phyloP scores from a whole-genome alignment of 30 jellyfish, hydroid and myxozoan genomes.

The Pseudorhiza aurosa region DNA sequence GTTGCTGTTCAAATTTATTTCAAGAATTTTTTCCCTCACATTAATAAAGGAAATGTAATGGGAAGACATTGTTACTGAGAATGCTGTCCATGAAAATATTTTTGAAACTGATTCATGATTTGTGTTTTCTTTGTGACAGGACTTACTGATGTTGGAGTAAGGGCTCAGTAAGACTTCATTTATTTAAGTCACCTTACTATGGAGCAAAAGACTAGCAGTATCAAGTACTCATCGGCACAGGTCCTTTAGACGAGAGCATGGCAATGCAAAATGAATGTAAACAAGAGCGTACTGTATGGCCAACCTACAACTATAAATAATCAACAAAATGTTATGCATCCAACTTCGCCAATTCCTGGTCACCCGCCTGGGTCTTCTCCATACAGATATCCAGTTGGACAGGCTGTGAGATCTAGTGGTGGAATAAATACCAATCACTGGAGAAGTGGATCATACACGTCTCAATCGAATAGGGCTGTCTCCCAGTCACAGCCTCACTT shows the following conservation, averaged over 20 bases:
- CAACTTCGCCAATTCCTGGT: slow-evolving; percentile 66
- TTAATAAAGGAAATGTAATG: no score
- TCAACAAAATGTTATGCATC: slow-evolving; percentile 75
- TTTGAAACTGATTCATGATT: no score
- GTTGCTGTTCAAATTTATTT: no score
- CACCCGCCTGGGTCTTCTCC: slow-evolving; percentile 68
- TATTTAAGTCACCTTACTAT: background rate
- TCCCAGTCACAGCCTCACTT: slow-evolving; percentile 9
- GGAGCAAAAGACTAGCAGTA: background rate
- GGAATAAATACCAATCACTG: slow-evolving; percentile 44
- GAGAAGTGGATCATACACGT: slow-evolving; percentile 51
- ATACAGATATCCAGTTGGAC: slow-evolving; percentile 34
- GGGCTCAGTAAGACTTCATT: no score
- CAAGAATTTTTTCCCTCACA: no score
- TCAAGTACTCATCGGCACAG: background rate
- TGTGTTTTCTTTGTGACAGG: no score
- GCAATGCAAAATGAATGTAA: slow-evolving; percentile 56
- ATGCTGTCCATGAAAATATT: no score
- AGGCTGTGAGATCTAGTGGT: slow-evolving; percentile 56
- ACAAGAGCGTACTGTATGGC: slow-evolving; percentile 65
- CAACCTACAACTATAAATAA: slow-evolving; percentile 34
- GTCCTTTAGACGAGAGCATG: slow-evolving; percentile 65
- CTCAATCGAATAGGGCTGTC: slow-evolving; percentile 52
- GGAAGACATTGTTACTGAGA: no score
- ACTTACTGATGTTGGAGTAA: no score